Evolutionary conservation across 2,113 vertebrate genomes (phyloP).

Genomic region (Pseudorhombus dupliciocellatus): DNA sequence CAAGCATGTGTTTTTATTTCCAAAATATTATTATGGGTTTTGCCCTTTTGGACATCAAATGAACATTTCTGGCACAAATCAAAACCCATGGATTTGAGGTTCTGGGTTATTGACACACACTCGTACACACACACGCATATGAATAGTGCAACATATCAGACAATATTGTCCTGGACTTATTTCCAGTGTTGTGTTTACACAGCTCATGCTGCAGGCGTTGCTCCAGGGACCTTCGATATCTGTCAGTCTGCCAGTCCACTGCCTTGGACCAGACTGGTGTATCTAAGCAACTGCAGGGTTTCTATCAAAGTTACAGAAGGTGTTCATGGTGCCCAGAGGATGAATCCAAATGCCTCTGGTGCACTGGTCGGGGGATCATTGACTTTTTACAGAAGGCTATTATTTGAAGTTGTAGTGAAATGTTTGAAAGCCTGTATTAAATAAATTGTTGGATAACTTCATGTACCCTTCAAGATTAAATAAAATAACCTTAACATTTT

Average conservation of each 20-base stretch:
- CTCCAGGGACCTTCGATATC: neutral
- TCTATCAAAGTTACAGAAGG: neutral
- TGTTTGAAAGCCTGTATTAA: neutral
- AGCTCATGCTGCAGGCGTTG: neutral
- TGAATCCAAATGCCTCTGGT: neutral
- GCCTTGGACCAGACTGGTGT: neutral
- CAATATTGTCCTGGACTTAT: neutral
- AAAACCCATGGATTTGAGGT: neutral
- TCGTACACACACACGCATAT: neutral
- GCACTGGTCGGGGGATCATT: neutral
- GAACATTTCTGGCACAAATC: neutral
- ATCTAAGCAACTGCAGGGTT: neutral
- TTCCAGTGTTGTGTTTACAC: neutral
- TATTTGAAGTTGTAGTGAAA: neutral
- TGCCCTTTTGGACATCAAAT: neutral
- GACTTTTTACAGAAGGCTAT: neutral
- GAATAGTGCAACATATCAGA: neutral
- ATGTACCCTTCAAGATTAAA: neutral
- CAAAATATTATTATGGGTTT: neutral
- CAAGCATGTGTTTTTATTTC: constrained; percentile 3
- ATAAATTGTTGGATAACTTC: neutral
- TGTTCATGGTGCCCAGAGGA: neutral
- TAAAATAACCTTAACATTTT: neutral
- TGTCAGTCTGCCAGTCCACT: neutral
- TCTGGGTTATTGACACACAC: neutral